phyloP scores from a whole-genome alignment of 2,888 invertebrate genomes.

The Phaonia tiefii region DNA sequence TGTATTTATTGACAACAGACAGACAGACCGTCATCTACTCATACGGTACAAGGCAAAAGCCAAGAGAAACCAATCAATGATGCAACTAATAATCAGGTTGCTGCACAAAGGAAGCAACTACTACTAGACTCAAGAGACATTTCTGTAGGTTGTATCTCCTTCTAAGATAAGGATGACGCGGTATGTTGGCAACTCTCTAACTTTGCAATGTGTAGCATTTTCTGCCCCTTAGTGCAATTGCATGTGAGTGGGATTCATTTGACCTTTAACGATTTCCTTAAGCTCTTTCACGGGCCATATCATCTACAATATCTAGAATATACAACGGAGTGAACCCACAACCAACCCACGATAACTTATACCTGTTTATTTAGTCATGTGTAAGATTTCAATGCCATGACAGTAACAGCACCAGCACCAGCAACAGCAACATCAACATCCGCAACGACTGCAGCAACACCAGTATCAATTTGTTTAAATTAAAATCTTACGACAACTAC shows the following conservation, averaged over 20 bases:
- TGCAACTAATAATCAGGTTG: too few relatives aligned
- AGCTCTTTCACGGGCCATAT: neutral
- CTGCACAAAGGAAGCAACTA: too few relatives aligned
- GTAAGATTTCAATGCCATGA: slow-evolving; percentile 9
- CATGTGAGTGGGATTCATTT: neutral
- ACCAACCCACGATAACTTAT: neutral
- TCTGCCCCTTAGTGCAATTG: neutral
- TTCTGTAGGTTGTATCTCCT: neutral
- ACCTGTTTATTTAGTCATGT: neutral
- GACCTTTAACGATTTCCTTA: slow-evolving; percentile 26
- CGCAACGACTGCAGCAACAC: neutral
- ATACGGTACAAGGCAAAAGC: too few relatives aligned
- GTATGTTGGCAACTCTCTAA: neutral
- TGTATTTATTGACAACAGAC: too few relatives aligned
- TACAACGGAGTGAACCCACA: neutral
- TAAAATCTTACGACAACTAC: neutral
- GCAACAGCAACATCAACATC: too few relatives aligned
- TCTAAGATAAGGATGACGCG: neutral
- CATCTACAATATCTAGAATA: neutral
- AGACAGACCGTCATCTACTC: too few relatives aligned
- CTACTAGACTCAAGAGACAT: too few relatives aligned
- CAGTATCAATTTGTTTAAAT: slow-evolving; percentile 1
- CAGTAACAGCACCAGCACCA: too few relatives aligned
- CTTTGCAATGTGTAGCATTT: neutral
- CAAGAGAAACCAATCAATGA: too few relatives aligned